Base-by-base conservation (phyloP, 2,888 invertebrate species). In the Melanargia galathea region DNA sequence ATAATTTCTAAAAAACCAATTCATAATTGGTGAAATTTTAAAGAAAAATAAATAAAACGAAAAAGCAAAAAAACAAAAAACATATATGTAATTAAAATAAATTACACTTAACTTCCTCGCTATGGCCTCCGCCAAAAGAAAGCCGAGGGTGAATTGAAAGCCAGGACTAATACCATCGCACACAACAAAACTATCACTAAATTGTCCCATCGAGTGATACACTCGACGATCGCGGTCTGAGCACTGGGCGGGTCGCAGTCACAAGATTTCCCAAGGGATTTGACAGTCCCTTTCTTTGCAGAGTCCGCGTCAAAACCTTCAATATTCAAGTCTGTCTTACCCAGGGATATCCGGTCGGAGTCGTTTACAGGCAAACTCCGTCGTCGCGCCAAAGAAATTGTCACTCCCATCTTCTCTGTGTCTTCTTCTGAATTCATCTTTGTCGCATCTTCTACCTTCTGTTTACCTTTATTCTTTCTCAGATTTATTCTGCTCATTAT, bases 131-230 rank as follows among this genome's bases (percentile, higher is more conserved):
- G 70, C 22, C 72, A 68, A 6, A 73, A 70, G 43, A 71, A 69
- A 1, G 72, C 70, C 2, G 80, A 2, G 0, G 84, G 80, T 26
- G 77, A 65, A 2, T 80, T 71, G 13, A 83, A 20, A 5, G 80
- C 22, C n/a, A 82, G 43, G 16, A 77, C 66, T 16, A 81, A 51
- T n/a, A 79, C 49, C 62, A 79, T 59, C 13, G 68, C 70, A 59
- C 71, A 72, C 2, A 82, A 71, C 7, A 84, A 51, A 26, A 83
- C 65, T 10, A 76, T 55, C 10, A 78, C 66, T 7, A 83, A 64
- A 51, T 72, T 77, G 59, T 84, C 73, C 72, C 72, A 74, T 16
- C 71, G 62, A 6, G 67, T 63, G 11, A 68, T 33, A 13, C 45
- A 38, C 2, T 60, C 58, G 10, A 52, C 43, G 20, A 57, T 51